Base-by-base conservation (phyloP, 2,797 vertebrate genomes). In the Sebastes variabilis region DNA sequence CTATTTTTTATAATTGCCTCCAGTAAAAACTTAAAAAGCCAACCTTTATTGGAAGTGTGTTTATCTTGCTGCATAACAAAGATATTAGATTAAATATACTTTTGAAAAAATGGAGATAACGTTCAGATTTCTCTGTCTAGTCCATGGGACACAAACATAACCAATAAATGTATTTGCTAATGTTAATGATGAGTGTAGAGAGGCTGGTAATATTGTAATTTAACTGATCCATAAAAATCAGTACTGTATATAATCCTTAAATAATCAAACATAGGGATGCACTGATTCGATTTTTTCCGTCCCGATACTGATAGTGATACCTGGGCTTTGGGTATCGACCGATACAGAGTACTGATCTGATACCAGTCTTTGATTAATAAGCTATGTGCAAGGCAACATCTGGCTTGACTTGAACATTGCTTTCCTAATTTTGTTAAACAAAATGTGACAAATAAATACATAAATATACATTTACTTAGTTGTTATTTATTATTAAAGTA, bases 221-320 rank as follows among this genome's bases (percentile, higher is more conserved):
- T 8, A 30, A 69, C 24, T 20, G 5, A 9, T 79, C 16, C 1
- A 1, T 34, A 13, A 12, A 34, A 66, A 8, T 52, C 3, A 8
- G 27, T 34, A 2, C 16, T 46, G 4, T 55, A 46, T 64, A 0
- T 27, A 14, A 30, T 42, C 18, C 4, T 36, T 36, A 22, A 22
- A 29, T 68, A 6, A 25, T 29, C 1, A 18, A 25, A 55, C 14
- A 7, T 36, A 36, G 34, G 34, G 34, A 36, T 4, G 34, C 11
- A 12, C 11, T 0, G 4, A 36, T 36, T 0, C 34, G 0, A 36
- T 0, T 36, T 36, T 12, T 36, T 36, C 34, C 1, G 34, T 36
- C 34, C 34, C 4, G 11, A 36, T 36, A 36, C 11, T 1, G 1
- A 36, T 36, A 36, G 34, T 0, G 1, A 36, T 12, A 36, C 34